These are phyloP conservation scores for Lochmaea crataegi DNA, from an alignment of 2,888 invertebrate species.

Conservation along the genomic window DNA sequence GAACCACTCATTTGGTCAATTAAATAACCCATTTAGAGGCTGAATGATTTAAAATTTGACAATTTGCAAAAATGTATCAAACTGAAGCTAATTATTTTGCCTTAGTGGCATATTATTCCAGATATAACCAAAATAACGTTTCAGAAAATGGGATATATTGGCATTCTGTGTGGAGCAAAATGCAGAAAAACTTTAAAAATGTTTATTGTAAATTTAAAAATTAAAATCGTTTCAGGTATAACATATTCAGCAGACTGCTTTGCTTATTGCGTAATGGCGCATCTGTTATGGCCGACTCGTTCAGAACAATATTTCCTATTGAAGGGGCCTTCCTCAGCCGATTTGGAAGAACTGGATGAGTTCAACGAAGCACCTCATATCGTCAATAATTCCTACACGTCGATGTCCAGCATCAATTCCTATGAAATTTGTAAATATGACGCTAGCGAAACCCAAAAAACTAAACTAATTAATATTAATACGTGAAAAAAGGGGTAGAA, in stretches of 20 bases:
- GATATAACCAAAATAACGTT: no score
- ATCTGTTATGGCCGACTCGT: conserved; percentile 94
- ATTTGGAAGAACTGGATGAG: conserved; percentile 87
- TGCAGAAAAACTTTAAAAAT: not conserved
- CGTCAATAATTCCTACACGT: conserved; percentile 70
- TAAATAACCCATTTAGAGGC: no score
- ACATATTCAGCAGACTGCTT: conserved; percentile 96
- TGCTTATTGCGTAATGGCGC: conserved; percentile 95
- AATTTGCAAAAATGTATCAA: no score
- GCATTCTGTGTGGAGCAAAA: no score
- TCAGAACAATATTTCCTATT: conserved; percentile 91
- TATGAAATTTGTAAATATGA: conserved; percentile 60
- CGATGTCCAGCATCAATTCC: conserved; percentile 60
- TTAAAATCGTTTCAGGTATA: conserved; percentile 76
- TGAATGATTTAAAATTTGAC: no score
- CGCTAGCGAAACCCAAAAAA: conserved; percentile 53
- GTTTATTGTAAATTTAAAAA: conserved; percentile 16
- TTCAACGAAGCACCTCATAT: conserved; percentile 93
- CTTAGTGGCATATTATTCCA: no score
- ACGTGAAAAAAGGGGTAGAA: conserved; percentile 12
- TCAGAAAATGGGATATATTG: no score
- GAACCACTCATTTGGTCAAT: no score
- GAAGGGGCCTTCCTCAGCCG: conserved; percentile 77
- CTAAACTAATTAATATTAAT: conserved; percentile 46
- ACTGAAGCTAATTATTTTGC: no score